Conservation (phyloP, 2,797 vertebrate genomes). For the Enteromius radiatus region DNA sequence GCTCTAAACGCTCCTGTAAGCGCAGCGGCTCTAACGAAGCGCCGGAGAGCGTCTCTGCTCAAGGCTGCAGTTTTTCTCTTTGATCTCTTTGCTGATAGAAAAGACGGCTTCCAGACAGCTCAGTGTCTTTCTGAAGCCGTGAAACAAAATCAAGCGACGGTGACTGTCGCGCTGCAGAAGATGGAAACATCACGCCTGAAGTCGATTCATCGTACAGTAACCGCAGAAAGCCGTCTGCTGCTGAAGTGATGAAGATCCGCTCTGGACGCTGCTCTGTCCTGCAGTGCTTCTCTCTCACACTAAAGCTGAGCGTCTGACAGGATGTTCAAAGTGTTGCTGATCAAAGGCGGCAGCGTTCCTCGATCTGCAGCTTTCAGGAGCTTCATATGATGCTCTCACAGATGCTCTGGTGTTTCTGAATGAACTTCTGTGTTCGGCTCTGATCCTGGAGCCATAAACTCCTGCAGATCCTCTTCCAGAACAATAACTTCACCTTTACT, state of each 20-base stretch:
- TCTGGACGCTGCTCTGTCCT: not conserved
- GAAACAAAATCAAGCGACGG: not conserved
- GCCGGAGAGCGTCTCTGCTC: not conserved
- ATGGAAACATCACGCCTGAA: not conserved
- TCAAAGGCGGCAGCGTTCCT: conserved; percentile 66
- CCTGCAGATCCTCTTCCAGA: not conserved
- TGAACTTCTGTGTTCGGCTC: not conserved
- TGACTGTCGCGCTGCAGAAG: not conserved
- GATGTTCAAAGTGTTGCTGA: conserved; percentile 79
- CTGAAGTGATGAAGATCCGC: not conserved
- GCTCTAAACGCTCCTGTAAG: not conserved
- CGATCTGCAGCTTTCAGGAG: not conserved
- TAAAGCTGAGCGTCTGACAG: conserved; percentile 72
- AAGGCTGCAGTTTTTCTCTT: conserved; percentile 6
- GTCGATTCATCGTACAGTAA: not conserved
- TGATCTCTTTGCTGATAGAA: conserved; percentile 9
- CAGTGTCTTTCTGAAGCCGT: not conserved
- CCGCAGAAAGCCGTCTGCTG: not conserved
- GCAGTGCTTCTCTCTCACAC: conserved; percentile 61
- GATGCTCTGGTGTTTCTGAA: not conserved
- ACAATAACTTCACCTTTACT: not conserved
- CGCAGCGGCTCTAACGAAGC: not conserved
- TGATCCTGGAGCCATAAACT: not conserved
- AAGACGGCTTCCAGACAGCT: not conserved
- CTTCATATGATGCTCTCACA: not conserved